Base-by-base conservation (phyloP, 2,888 invertebrate genomes). In the Ganaspis brasiliensis region DNA sequence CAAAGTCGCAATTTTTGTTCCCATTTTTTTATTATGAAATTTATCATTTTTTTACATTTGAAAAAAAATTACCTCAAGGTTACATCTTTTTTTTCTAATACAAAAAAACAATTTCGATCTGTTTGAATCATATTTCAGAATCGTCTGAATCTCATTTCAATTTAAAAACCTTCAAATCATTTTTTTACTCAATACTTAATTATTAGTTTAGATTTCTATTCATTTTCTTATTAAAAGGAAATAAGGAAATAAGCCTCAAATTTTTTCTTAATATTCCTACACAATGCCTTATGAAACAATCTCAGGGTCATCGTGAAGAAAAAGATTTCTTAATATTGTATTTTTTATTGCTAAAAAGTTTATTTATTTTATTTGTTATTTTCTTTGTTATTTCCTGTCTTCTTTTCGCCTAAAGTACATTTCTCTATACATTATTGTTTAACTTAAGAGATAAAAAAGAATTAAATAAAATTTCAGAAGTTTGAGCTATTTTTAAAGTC, bases 241-340 rank as follows among this genome's bases (percentile, higher is more conserved):
- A 52, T 52, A 52, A 52, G 52, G 52, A 52, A 52, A 52, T 52
- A 52, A 14, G 45, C 45, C 19, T 52, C 8, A 19, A 52, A 52
- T 52, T 19, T 52, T n/a, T 52, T 9, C 16, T 52, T 9, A 2
- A 16, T 52, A 52, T 52, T n/a, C n/a, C n/a, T n/a, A n/a, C n/a
- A 52, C 19, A 6, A 19, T 52, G 16, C 9, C 16, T 52, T 19
- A 52, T 52, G 52, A 19, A 19, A 52, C 19, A 52, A 21, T 6
- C 19, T 52, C 6, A 19, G 16, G 52, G 52, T 52, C 52, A 16
- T 49, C 16, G 16, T 19, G 2, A 52, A 19, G 16, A 52, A 52
- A 52, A 52, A 6, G 19, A 52, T 52, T 52, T 52, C 19, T 19
- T 19, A 16, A 52, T 16, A 19, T 19, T 9, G 8, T 16, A 1